Evolutionary conservation across 2,113 vertebrate species (phyloP), one percentile per base, ranked within the genome.

Genomic region (Tragulus kanchil): DNA sequence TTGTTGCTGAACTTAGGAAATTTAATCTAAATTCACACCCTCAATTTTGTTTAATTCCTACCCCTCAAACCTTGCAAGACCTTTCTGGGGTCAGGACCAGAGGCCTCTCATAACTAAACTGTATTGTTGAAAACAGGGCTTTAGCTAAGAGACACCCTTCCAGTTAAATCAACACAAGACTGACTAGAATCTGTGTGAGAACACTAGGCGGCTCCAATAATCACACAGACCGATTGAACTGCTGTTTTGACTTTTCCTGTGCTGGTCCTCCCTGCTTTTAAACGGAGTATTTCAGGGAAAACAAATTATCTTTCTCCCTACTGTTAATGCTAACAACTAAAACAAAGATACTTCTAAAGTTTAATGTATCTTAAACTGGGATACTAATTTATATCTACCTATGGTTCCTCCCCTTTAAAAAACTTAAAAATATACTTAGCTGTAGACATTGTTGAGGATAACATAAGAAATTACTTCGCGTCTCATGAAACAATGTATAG

Each of bases 401-500:
- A 79, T n/a, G 45, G 52, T 61, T 93, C 54, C 86, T 95, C 14
- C 19, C 58, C 88, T 88, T 73, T 86, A 64, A 78, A 96, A 89
- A 84, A 45, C 8, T 93, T 93, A 36, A 87, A 87, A 89, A 77
- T 89, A 67, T 84, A 90, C 36, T 93, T 93, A 92, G 77, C 97
- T 94, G 92, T 85, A 52, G 95, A 95, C 81, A 95, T 83, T 95
- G 84, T 58, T 93, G 14, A 95, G 58, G 64, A 56, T 85, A 97
- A 95, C 79, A 97, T 36, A 96, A 62, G 62, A 97, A 94, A 96
- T 94, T 97, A 92, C 91, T 86, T 92, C 69, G 88, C 83, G 95
- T 96, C 97, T 95, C 92, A 91, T 71, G 90, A 89, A 95, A 96
- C 90, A 97, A 95, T 94, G 82, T 67, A 97, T 6, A 97, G 94